Evolutionary conservation across 2,113 vertebrate species (phyloP).

Genomic region (Colistium nudipinnis): DNA sequence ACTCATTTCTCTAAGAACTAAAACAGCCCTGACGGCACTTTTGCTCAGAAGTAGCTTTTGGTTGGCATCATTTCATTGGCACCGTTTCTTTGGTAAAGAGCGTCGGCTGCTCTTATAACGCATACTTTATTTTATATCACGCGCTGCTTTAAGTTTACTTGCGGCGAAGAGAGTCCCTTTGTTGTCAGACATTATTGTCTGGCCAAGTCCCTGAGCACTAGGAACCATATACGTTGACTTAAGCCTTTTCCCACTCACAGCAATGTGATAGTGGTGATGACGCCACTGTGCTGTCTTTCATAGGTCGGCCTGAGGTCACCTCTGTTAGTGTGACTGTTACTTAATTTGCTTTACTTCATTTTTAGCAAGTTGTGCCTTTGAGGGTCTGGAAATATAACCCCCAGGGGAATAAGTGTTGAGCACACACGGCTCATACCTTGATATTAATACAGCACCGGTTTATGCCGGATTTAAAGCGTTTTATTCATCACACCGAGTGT

Average conservation of each 20-base stretch:
- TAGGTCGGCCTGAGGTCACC: not conserved
- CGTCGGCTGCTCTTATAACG: too few species aligned
- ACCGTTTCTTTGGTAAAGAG: slow-evolving; percentile 2
- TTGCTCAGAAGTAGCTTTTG: slow-evolving; percentile 32
- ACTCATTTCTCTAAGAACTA: slow-evolving; percentile 57
- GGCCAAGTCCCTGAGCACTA: not conserved
- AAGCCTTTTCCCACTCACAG: not conserved
- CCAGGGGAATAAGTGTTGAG: not conserved
- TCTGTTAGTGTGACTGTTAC: slow-evolving; percentile 10
- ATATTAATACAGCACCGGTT: slow-evolving; percentile 36
- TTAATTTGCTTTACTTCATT: not conserved
- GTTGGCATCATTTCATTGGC: slow-evolving; percentile 35
- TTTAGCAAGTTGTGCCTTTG: slow-evolving; percentile 3
- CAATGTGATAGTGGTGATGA: not conserved
- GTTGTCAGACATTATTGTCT: too few species aligned
- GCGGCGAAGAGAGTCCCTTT: too few species aligned
- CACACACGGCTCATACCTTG: not conserved
- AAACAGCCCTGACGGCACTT: slow-evolving; percentile 38
- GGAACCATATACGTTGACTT: not conserved
- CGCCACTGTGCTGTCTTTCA: not conserved
- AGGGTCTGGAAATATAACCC: slow-evolving; percentile 1
- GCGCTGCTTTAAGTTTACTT: slow-evolving; percentile 7
- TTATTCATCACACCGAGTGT: slow-evolving; percentile 8
- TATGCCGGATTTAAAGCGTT: slow-evolving; percentile 35
- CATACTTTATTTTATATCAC: slow-evolving; percentile 52